phyloP scores from a whole-genome alignment of 1,140 invertebrate species.

The Metaphire vulgaris region DNA sequence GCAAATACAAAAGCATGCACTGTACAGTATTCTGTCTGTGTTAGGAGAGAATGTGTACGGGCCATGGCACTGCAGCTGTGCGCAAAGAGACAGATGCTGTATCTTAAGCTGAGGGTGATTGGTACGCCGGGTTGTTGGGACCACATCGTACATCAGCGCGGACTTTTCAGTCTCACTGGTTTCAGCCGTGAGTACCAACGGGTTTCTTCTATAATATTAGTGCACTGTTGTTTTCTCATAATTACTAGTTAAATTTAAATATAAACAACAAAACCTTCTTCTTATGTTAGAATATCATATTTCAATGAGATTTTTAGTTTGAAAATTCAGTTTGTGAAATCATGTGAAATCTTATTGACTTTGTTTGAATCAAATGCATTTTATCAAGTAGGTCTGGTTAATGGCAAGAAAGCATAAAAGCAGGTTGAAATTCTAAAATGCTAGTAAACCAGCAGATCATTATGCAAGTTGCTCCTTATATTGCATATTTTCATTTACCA shows the following conservation, averaged over 20 bases:
- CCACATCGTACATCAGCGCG: slow-evolving; percentile 89
- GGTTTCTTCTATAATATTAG: background rate
- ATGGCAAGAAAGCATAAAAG: too few species aligned
- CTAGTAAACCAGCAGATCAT: too few species aligned
- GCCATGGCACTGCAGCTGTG: slow-evolving; percentile 83
- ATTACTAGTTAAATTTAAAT: background rate
- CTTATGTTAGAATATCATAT: background rate
- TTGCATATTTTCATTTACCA: background rate
- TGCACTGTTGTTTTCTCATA: background rate
- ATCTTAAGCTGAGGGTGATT: slow-evolving; percentile 66
- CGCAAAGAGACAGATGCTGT: slow-evolving; percentile 73
- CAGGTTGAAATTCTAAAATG: too few species aligned
- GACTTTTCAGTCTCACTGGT: slow-evolving; percentile 98
- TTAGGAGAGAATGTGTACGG: slow-evolving; percentile 73
- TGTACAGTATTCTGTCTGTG: too few species aligned
- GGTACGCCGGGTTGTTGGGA: slow-evolving; percentile 88
- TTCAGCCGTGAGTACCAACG: slow-evolving; percentile 58
- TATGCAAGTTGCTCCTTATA: too few species aligned
- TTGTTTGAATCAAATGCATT: too few species aligned
- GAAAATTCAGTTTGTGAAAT: too few species aligned
- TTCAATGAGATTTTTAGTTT: background rate
- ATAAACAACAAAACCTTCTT: background rate
- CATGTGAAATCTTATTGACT: too few species aligned
- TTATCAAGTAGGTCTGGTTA: too few species aligned
- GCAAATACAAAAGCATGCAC: too few species aligned